A percentile compares a stretch with the other conserved stretches of the same genome.
Conservation (phyloP, 2,797 vertebrate genomes). For the Gorsachius magnificus region DNA sequence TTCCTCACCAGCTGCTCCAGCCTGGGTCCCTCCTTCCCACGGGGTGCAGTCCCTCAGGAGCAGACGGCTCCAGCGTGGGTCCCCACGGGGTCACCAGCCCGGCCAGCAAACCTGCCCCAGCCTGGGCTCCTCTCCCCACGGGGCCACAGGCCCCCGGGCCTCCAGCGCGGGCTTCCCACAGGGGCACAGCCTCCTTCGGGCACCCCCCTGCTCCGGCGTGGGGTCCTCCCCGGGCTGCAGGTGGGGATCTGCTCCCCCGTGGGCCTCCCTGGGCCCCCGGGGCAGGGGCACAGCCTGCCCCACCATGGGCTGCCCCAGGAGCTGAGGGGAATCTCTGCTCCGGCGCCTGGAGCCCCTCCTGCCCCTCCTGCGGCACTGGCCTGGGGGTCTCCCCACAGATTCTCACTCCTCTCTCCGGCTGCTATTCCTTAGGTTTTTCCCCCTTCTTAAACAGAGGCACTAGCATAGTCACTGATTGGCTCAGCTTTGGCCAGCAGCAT, state of each 20-base stretch:
- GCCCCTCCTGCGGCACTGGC: neutral
- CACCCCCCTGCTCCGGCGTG: neutral
- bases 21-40: too few species aligned
- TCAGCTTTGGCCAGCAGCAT: neutral
- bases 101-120: neutral
- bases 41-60: too few species aligned
- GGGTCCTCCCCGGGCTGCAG: neutral
- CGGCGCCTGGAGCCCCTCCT: neutral
- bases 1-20: neutral
- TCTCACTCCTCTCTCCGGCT: neutral
- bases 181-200: neutral
- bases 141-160: neutral
- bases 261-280: neutral
- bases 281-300: neutral
- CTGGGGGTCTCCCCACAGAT: neutral
- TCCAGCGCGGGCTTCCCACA: fast-evolving
- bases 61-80: too few species aligned
- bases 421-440: neutral
- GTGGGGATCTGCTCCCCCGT: neutral
- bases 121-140: too few species aligned
- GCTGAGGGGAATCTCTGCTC: neutral
- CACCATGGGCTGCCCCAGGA: neutral
- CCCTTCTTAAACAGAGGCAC: neutral
- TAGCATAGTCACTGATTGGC: fast-evolving
- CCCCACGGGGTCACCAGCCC: neutral